Conservation (phyloP, 2,113 vertebrate genomes). For the Hypomesus transpacificus region DNA sequence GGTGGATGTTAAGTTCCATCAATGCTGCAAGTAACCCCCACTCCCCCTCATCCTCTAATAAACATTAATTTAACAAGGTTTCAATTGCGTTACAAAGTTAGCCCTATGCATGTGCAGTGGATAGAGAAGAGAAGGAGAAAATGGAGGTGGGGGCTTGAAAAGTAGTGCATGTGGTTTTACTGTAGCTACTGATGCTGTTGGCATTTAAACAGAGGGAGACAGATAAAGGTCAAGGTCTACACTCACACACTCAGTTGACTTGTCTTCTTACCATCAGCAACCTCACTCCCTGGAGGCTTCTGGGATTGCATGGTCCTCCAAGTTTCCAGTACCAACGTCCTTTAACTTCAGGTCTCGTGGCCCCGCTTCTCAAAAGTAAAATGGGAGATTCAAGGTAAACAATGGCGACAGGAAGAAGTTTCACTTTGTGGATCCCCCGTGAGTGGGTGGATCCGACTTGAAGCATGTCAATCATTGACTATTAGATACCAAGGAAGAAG, state of each 20-base stretch:
- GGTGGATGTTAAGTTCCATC: too few species aligned
- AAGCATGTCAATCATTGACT: slow-evolving; percentile 72
- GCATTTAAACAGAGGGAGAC: slow-evolving; percentile 35
- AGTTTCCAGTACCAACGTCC: neutral
- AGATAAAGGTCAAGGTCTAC: slow-evolving; percentile 43
- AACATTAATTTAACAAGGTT: neutral
- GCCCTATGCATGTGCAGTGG: too few species aligned
- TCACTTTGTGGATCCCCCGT: slow-evolving; percentile 38
- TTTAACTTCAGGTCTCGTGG: slow-evolving; percentile 6
- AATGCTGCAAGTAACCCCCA: too few species aligned
- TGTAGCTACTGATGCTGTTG: slow-evolving; percentile 42
- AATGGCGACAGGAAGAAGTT: slow-evolving; percentile 44
- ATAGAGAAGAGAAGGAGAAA: slow-evolving; percentile 4
- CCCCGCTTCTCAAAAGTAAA: slow-evolving; percentile 10
- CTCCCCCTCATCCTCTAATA: too few species aligned
- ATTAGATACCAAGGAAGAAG: slow-evolving; percentile 61
- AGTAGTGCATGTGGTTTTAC: slow-evolving; percentile 16
- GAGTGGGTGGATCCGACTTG: slow-evolving; percentile 45
- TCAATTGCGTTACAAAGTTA: neutral
- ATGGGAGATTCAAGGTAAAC: slow-evolving; percentile 54
- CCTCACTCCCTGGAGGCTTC: neutral
- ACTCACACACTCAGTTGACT: slow-evolving; percentile 10
- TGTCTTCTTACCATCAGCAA: slow-evolving; percentile 44
- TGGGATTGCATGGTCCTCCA: neutral
- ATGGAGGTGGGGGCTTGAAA: slow-evolving; percentile 28